Conservation (phyloP, 2,797 vertebrate species). For the Oceanodroma leucorhoa region DNA sequence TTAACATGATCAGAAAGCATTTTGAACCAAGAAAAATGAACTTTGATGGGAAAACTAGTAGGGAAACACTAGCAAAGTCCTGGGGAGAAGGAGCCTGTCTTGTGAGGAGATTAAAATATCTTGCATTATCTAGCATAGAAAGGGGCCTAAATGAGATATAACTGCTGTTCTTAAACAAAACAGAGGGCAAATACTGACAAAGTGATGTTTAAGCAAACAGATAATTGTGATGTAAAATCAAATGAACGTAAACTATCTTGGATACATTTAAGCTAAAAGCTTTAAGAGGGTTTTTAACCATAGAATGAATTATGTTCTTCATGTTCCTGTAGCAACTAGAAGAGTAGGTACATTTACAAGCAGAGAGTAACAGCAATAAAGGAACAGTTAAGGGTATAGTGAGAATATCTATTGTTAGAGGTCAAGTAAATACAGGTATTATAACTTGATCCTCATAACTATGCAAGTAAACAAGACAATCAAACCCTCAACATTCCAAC, state of each 20-base stretch:
- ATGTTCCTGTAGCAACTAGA: neutral
- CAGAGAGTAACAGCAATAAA: neutral
- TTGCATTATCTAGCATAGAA: neutral
- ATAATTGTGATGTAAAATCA: neutral
- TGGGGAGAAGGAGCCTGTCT: neutral
- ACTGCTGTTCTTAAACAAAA: neutral
- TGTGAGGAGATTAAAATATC: neutral
- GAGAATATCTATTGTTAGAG: neutral
- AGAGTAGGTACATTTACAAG: neutral
- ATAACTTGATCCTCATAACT: neutral
- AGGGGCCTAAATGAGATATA: neutral
- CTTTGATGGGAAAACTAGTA: neutral
- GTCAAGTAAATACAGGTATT: neutral
- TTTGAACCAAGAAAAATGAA: neutral
- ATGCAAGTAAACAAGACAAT: neutral
- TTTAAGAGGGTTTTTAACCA: neutral
- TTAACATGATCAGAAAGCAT: neutral
- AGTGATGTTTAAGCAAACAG: neutral
- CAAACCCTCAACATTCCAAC: neutral
- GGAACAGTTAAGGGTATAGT: neutral
- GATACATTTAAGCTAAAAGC: neutral
- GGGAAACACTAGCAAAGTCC: neutral
- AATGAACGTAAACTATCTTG: neutral
- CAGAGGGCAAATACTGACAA: neutral
- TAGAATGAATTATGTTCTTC: neutral